A percentile compares a stretch with the other conserved stretches of the same genome.
Evolutionary conservation across 2,113 vertebrate species (phyloP).

Genomic region (Macaca mulatta): DNA sequence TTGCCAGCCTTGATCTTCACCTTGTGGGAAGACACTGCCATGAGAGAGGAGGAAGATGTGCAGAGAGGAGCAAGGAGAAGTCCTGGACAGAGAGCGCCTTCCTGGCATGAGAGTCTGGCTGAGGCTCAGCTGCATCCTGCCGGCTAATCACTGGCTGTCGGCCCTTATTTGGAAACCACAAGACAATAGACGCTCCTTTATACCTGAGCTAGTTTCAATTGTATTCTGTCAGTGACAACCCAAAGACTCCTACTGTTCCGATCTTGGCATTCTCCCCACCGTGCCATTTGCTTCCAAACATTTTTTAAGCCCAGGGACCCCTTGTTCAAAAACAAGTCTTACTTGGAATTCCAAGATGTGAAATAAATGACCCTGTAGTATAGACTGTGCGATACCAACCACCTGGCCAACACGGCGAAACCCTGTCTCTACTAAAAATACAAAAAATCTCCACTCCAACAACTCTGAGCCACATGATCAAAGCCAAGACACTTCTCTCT

Average conservation of each 20-base stretch:
- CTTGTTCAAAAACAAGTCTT: not conserved
- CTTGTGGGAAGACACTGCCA: not conserved
- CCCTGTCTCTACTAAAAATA: too few species aligned
- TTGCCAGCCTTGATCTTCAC: not conserved
- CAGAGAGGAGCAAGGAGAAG: not conserved
- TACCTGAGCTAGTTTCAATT: not conserved
- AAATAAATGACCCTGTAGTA: not conserved
- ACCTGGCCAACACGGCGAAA: not conserved
- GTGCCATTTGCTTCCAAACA: not conserved
- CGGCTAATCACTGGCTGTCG: not conserved
- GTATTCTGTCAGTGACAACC: not conserved
- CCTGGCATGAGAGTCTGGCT: not conserved
- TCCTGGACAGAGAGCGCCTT: too few species aligned
- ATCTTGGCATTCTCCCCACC: not conserved
- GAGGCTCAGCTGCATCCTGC: not conserved
- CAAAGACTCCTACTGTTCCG: not conserved
- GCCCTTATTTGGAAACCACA: not conserved
- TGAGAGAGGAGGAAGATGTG: not conserved
- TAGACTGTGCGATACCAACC: rapidly evolving
- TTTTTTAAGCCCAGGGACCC: not conserved
- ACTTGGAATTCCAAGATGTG: not conserved
- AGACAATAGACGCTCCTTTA: not conserved
- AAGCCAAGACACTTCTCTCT: not conserved
- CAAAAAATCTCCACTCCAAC: not conserved
- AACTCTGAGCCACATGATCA: not conserved